Percentiles rank a stretch among this genome's conserved stretches.
phyloP scores from a whole-genome alignment of 1,140 invertebrate species.

The Galendromus occidentalis region DNA sequence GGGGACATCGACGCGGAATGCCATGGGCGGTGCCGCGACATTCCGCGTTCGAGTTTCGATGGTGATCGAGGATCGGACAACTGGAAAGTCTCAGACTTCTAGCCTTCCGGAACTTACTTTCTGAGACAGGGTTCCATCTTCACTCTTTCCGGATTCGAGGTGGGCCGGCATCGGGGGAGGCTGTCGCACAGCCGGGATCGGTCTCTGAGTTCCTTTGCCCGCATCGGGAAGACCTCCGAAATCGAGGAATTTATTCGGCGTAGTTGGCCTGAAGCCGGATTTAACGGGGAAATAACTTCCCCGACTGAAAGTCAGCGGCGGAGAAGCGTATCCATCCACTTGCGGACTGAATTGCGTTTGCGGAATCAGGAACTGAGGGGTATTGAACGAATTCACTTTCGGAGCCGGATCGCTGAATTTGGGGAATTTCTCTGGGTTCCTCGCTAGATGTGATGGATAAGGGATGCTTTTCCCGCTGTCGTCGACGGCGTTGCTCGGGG shows the following conservation, averaged over 20 bases:
- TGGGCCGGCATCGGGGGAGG: neutral
- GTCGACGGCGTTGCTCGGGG: neutral
- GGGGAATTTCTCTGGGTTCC: conserved; percentile 4
- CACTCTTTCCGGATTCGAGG: neutral
- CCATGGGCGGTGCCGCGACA: too few species aligned
- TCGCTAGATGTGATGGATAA: neutral
- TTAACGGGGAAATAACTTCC: neutral
- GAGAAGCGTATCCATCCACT: neutral
- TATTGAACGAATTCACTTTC: neutral
- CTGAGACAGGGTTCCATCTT: too few species aligned
- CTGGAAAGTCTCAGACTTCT: too few species aligned
- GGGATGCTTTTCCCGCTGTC: neutral
- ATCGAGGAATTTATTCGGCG: neutral
- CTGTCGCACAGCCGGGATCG: neutral
- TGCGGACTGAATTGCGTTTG: conserved; percentile 7
- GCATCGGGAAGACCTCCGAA: neutral
- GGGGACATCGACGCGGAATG: too few species aligned
- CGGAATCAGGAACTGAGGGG: neutral
- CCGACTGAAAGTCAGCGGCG: neutral
- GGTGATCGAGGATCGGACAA: too few species aligned
- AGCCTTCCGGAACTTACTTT: too few species aligned
- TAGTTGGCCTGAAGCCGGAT: neutral
- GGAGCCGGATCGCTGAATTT: neutral
- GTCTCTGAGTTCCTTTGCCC: neutral
- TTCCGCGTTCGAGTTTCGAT: too few species aligned